Base-by-base conservation (phyloP, 1,140 invertebrate genomes). In the Pseudachorutes palmiensis region DNA sequence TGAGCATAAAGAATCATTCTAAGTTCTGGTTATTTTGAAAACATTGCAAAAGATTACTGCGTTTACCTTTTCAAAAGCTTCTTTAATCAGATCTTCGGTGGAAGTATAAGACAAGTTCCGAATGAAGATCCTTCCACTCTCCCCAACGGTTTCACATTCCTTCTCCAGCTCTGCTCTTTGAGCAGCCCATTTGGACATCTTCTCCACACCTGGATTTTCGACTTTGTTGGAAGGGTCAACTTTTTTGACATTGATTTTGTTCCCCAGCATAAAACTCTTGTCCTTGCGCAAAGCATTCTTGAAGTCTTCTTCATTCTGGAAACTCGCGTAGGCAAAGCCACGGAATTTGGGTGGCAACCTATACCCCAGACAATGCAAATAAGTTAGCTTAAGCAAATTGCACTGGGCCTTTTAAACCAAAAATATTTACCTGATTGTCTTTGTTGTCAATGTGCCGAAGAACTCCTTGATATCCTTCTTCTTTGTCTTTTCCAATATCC, bases 61-160 rank as follows among this genome's bases (percentile, higher is more conserved):
- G n/a, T n/a, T 78, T 80, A 91, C 92, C 94, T 89, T 87, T 77
- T 87, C 83, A 83, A 99, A 98, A 0, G 94, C 71, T 70, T 83
- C 78, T 75, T 87, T 86, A 16, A 99, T 76, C 74, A 97, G 91
- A 70, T 91, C 87, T 80, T 98, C 94, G 0, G 86, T 94, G 2
- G 87, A 85, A 1, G 87, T 85, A 77, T 97, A 99, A 0, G 92
- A 79, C 22, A 99, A 80, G 83, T 99, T 99, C 70, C 97, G 82
- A 14, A 98, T 82, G 84, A 95, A 99, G 71, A 99, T 89, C 71
- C 89, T 84, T 1, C 97, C 97, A 74, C 94, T 93, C 78, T 94
- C 91, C 1, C 85, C 89, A 65, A 95, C 88, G 67, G 82, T 84
- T 78, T 94, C 92, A 14, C 65, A 36, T 78, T 90, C 88, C 74